Percentiles rank a stretch among this genome's conserved stretches.
Evolutionary conservation across 2,113 vertebrate species (phyloP).

Genomic region (Anser brachyrhynchus): DNA sequence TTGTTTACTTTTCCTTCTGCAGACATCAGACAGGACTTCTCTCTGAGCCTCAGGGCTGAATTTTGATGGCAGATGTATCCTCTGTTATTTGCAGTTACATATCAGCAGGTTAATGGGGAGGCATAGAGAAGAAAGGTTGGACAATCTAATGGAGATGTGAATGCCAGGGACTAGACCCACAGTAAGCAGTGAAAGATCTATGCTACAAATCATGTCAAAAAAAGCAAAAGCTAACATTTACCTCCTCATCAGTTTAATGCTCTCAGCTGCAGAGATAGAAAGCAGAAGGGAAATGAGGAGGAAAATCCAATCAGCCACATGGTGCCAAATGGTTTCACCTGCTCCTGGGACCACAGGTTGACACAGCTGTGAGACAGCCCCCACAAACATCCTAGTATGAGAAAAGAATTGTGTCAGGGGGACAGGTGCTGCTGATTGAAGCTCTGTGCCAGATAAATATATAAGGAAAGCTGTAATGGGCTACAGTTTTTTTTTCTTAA

Average conservation of each 20-base stretch:
- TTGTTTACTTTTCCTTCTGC: not conserved
- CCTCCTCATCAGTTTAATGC: not conserved
- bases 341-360: not conserved
- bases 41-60: not conserved
- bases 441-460: not conserved
- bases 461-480: not conserved
- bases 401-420: not conserved
- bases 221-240: not conserved
- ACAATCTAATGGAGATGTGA: not conserved
- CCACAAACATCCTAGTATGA: not conserved
- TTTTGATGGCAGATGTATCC: not conserved
- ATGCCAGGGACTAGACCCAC: not conserved
- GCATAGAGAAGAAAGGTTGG: not conserved
- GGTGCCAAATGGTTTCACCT: not conserved
- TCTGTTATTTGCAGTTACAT: not conserved
- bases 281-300: not conserved
- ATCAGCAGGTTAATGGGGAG: not conserved
- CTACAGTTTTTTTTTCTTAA: not conserved
- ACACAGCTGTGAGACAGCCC: not conserved
- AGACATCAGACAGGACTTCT: not conserved
- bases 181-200: not conserved
- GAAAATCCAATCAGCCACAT: not conserved
- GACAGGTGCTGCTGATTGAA: not conserved
- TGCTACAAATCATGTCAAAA: not conserved
- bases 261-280: not conserved